Base-by-base conservation (phyloP, 2,888 invertebrate genomes). In the Drosophila pseudotalamancana region DNA sequence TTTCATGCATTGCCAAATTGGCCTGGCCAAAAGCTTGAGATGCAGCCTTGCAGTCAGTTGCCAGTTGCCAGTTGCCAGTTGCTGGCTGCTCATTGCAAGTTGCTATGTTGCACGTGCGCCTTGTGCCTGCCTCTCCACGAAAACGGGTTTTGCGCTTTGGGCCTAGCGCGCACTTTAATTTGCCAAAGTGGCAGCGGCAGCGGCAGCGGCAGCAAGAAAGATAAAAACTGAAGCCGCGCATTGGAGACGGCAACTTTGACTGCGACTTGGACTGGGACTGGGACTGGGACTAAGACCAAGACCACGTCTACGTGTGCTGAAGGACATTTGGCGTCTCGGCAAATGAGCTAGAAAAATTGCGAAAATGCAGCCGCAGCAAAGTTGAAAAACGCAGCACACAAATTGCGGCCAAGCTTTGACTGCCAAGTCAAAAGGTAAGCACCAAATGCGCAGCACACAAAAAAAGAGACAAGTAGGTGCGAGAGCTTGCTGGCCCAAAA, bases 321-420 rank as follows among this genome's bases (percentile, higher is more conserved):
- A 82, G 82, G 82, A 82, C 85, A 82, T 82, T 74, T 65, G 70
- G 74, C 60, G 72, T 82, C 75, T 72, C 61, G 48, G 70, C 66
- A 76, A 84, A 84, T 84, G 81, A 78, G 85, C 73, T 84, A 65
- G 76, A 78, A 84, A 81, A 78, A 81, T 84, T 67, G 69, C 73
- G 73, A 70, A 68, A 77, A 77, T 77, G 56, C 75, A 62, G 63
- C 62, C 51, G 64, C 67, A 64, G 45, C 72, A 72, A 67, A 72
- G 72, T 67, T 39, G 48, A 61, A 72, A 59, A 72, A 60, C 57
- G 53, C 51, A 63, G 66, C 56, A 40, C 55, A 59, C 56, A 66
- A 74, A 77, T 66, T 77, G 83, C 54, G 59, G 53, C 48, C 63
- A 57, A 63, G 55, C 45, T 67, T 53, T 53, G 61, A 54, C 40